phyloP scores from a whole-genome alignment of 1,140 invertebrate species.

The Berghia stephanieae region DNA sequence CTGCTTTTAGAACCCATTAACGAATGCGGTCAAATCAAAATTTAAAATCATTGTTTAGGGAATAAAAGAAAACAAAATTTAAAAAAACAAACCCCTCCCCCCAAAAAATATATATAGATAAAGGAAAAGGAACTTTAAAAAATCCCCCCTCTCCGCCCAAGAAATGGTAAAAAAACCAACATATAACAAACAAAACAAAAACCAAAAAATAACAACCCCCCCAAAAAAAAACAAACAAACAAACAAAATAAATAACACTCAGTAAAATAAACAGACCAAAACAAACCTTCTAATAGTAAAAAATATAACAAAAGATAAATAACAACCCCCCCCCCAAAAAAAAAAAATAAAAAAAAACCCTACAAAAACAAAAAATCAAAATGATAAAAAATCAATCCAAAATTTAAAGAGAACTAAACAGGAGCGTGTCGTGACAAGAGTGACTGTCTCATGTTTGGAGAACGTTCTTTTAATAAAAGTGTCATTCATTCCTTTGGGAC shows the following conservation, averaged over 20 bases:
- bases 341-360: not conserved
- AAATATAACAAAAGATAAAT: too few species aligned
- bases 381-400: not conserved
- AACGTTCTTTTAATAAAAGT: not conserved
- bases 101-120: too few species aligned
- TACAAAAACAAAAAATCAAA: not conserved
- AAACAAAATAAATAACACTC: not conserved
- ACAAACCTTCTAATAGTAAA: not conserved
- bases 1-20: too few species aligned
- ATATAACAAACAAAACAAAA: not conserved
- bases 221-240: too few species aligned
- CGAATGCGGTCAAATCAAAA: too few species aligned
- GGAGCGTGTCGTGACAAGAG: too few species aligned
- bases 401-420: not conserved
- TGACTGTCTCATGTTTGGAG: slow-evolving; percentile 11
- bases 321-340: too few species aligned
- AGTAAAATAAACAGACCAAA: not conserved
- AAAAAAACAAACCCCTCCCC: too few species aligned
- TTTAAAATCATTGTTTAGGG: too few species aligned
- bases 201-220: not conserved
- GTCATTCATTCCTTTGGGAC: not conserved
- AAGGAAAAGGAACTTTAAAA: too few species aligned
- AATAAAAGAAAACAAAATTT: too few species aligned
- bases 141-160: too few species aligned
- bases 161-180: not conserved